phyloP scores from a whole-genome alignment of 2,888 invertebrate species.

The Patella caerulea region DNA sequence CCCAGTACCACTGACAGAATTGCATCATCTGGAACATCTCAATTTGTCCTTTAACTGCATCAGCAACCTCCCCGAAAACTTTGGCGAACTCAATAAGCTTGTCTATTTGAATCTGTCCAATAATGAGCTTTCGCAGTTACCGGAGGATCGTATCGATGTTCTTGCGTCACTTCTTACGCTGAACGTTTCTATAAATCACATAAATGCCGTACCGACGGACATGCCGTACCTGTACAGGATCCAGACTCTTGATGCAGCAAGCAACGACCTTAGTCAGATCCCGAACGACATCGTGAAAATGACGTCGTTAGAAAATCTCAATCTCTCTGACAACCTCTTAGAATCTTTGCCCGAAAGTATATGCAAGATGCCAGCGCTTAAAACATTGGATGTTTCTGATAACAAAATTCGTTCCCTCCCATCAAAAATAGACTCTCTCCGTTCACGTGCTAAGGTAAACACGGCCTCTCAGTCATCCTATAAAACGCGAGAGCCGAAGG shows the following conservation, averaged over 20 bases:
- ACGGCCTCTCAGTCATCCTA: conserved; percentile 52
- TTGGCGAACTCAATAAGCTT: conserved; percentile 63
- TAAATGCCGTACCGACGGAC: conserved; percentile 78
- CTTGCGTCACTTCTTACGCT: conserved; percentile 82
- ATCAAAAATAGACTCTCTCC: conserved; percentile 53
- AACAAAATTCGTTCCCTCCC: conserved; percentile 65
- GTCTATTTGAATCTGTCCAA: conserved; percentile 60
- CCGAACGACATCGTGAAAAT: conserved; percentile 66
- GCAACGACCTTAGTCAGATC: conserved; percentile 61
- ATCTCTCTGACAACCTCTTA: conserved; percentile 87
- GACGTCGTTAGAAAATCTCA: conserved; percentile 79
- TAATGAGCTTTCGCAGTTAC: conserved; percentile 61
- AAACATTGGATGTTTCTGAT: conserved; percentile 62
- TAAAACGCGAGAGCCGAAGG: conserved; percentile 63
- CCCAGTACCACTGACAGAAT: conserved; percentile 44
- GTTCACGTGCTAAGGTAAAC: conserved; percentile 44
- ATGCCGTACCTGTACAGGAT: conserved; percentile 66
- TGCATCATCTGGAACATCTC: conserved; percentile 55
- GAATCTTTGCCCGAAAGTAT: conserved; percentile 67
- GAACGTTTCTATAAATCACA: conserved; percentile 85
- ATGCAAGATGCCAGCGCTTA: conserved; percentile 60
- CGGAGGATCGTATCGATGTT: conserved; percentile 78
- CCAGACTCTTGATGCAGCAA: conserved; percentile 51
- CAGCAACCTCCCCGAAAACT: conserved; percentile 60
- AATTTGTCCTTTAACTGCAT: conserved; percentile 65